Conservation (phyloP, 2,888 invertebrate species). For the Phragmatobia fuliginosa region DNA sequence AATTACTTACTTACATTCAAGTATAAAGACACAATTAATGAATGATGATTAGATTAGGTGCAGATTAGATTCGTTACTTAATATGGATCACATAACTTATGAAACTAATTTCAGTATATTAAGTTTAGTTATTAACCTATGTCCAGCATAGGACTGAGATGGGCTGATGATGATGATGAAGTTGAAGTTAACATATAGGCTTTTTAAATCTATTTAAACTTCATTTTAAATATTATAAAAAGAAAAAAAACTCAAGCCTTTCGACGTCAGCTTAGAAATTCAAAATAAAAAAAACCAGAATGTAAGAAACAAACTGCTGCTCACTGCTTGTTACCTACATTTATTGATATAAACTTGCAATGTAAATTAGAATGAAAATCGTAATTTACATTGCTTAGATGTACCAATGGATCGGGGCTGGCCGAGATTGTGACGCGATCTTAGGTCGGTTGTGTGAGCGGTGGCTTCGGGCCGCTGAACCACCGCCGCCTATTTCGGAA, state of each 20-base stretch:
- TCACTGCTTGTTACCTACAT: background rate
- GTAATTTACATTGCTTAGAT: constrained; percentile 65
- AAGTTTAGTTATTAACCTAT: no score
- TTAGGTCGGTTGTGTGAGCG: constrained; percentile 91
- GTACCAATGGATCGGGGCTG: constrained; percentile 98
- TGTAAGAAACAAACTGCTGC: background rate
- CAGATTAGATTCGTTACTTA: background rate
- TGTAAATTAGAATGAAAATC: background rate
- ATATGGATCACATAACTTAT: no score
- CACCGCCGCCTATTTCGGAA: constrained; percentile 60
- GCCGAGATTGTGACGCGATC: constrained; percentile 94
- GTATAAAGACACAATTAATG: background rate
- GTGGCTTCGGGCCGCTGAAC: constrained; percentile 89
- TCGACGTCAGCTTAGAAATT: background rate
- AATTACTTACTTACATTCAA: background rate
- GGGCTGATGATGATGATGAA: no score
- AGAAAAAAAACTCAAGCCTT: background rate
- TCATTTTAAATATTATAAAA: background rate
- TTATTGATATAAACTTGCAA: background rate
- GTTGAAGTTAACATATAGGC: no score
- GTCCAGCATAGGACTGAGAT: no score
- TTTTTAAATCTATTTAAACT: no score
- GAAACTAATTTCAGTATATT: no score
- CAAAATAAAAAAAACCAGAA: background rate
- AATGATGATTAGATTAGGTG: background rate